Base-by-base conservation (phyloP, 2,797 vertebrate genomes). In the Protosalanx chinensis region DNA sequence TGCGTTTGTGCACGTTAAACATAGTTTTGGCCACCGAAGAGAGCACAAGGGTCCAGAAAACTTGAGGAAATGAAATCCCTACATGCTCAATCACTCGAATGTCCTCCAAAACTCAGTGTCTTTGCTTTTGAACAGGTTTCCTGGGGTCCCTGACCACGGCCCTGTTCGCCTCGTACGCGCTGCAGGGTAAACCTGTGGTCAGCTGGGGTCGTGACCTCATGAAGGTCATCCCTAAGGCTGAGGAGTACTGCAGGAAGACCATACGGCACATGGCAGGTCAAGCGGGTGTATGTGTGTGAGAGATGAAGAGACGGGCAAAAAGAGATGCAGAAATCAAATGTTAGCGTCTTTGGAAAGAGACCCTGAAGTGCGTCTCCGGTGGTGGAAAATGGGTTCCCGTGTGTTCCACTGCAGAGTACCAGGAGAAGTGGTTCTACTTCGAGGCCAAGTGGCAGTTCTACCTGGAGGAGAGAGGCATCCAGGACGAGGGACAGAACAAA, bases 401-500 rank as follows among this genome's bases (percentile, higher is more conserved):
- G 10, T 4, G 5, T 81, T 16, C 51, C 51, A 16, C 51, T 56
- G 4, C 81, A 99, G 98, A 99, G 72, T 99, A 98, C 87, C 96
- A 98, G 75, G 97, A 98, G 79, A 95, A 95, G 66, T 99, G 98
- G 97, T 99, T 99, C 89, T 99, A 99, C 88, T 99, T 98, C 57
- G 96, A 98, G 86, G 96, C 96, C 15, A 99, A 99, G 79, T 99
- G 97, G 98, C 96, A 98, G 85, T 98, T 97, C 88, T 99, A 98
- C 86, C 84, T 99, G 84, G 96, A 99, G 73, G 97, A 99, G 75
- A 92, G 97, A 88, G 93, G 91, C 78, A 94, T 99, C 65, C 91
- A 91, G 2, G 92, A 93, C 27, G 96, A 97, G 4, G 88, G 90
- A 12, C 91, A 94, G 68, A 93, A 91, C 67, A 93, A 94, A 80